Evolutionary conservation across 2,113 vertebrate species (phyloP), one percentile per base, ranked within the genome.

Genomic region (Casuarius casuarius): DNA sequence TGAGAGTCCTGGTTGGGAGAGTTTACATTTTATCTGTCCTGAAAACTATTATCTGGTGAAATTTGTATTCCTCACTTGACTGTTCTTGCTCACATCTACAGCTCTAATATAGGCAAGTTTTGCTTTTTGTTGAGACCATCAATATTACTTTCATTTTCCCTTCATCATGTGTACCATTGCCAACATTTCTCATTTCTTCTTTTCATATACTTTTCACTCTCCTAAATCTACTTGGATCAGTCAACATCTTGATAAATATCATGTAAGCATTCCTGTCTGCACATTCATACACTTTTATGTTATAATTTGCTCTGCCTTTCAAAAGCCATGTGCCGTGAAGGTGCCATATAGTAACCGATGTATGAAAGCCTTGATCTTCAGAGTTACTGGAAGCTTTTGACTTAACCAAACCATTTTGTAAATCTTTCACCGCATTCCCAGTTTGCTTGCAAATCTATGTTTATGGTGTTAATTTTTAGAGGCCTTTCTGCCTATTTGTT

Each of bases 11-110:
- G 86, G 28, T 75, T 97, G 84, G 79, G 71, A 95, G 67, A 94
- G 15, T 87, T 96, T 84, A 84, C 85, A 21, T 94, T 93, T 96
- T 93, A 94, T 84, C 89, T 95, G 79, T 91, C 88, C 56, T 89
- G 82, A 75, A 94, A 94, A 33, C 94, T 63, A 61, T 84, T 96
- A 49, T 56, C 38, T 87, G 44, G 40, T 68, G 86, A 95, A 46
- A 94, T 91, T 87, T 95, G 42, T 94, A 48, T 86, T 96, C 54
- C n/a, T 93, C 90, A 74, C 78, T 82, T 88, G 80, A 70, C 89
- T 95, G 71, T 89, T 94, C 54, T 48, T 91, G 83, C 51, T 96
- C 58, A 9, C 94, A 84, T 92, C 73, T 68, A 20, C 38, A 87
- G 56, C 51, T 92, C 35, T 65, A 92, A 93, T 49, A 68, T 3